Evolutionary conservation across 2,888 invertebrate species (phyloP), one percentile per base, ranked within the genome.

Genomic region (Polydrusus pterygomalis): DNA sequence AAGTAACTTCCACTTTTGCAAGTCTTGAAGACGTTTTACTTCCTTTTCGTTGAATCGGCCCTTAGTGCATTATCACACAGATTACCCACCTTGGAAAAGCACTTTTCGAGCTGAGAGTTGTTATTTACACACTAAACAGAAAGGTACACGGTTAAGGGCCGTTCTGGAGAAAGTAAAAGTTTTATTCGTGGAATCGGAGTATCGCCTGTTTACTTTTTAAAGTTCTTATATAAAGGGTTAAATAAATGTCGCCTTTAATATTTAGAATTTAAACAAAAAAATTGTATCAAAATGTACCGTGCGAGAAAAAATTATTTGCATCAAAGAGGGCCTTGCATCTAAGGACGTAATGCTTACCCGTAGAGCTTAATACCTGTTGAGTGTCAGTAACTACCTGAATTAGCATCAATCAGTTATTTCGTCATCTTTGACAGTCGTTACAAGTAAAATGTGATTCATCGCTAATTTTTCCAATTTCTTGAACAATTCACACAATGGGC

Each of bases 21-120:
- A 72, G 63, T 76, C 72, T 71, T 62, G 38, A 70, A 65, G 77
- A 77, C 73, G 73, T 73, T 77, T 77, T 77, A 77, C 77, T 77
- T 77, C 73, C 77, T 73, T 72, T 64, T 72, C 76, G 76, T 68
- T 72, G 71, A 76, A 72, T 76, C 76, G 76, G 58, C 63, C 76
- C 69, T 76, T 62, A 54, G 77, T 77, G 77, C 77, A 77, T 77
- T 77, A 77, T 77, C 77, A 77, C 77, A 77, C 77, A 77, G 77
- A 77, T 77, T 77, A 74, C 77, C 77, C 71, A 77, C 77, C 77
- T 77, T 77, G 77, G 71, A 77, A 70, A 74, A 74, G 74, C 74
- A 74, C 74, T 74, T 77, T 65, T 54, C 18, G 65, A 69, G 63
- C 70, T 60, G 38, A 70, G 73, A 73, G 73, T 70, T 65, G 77